phyloP scores from a whole-genome alignment of 2,888 invertebrate genomes.

The Aleiodes leptofemur region DNA sequence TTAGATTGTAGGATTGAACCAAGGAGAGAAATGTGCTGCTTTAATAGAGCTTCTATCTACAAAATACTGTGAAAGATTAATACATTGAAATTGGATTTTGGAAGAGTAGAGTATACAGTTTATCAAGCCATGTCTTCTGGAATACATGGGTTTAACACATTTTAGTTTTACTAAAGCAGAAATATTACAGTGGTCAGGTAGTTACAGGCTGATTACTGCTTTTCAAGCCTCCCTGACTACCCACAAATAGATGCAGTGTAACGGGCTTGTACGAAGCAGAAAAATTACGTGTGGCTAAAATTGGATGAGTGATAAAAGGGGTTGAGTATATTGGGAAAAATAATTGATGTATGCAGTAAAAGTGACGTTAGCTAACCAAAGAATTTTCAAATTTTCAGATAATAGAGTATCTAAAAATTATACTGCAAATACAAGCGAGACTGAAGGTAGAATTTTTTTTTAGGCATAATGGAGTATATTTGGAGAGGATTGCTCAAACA shows the following conservation, averaged over 20 bases:
- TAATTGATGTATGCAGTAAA: constrained; percentile 14
- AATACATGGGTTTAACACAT: constrained; percentile 8
- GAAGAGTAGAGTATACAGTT: constrained; percentile 10
- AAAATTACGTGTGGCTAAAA: constrained; percentile 54
- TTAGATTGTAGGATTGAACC: too few species aligned
- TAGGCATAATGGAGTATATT: not conserved
- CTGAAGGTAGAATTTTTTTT: not conserved
- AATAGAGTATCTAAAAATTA: constrained; percentile 8
- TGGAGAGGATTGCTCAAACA: not conserved
- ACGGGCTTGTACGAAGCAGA: constrained; percentile 8
- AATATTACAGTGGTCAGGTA: constrained; percentile 24
- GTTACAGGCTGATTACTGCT: constrained; percentile 28
- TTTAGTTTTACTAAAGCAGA: constrained; percentile 23
- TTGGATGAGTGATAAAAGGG: constrained; percentile 44
- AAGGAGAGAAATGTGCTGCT: not conserved
- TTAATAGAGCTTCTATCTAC: not conserved
- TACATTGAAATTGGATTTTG: not conserved
- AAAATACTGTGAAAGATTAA: not conserved
- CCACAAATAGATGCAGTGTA: constrained; percentile 9
- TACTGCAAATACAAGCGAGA: not conserved
- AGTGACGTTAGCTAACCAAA: not conserved
- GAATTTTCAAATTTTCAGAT: not conserved
- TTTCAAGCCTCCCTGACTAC: constrained; percentile 9
- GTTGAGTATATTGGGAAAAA: constrained; percentile 20
- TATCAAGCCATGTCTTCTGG: not conserved